Conservation (phyloP, 1,140 invertebrate genomes). For the Drosophila sechellia region DNA sequence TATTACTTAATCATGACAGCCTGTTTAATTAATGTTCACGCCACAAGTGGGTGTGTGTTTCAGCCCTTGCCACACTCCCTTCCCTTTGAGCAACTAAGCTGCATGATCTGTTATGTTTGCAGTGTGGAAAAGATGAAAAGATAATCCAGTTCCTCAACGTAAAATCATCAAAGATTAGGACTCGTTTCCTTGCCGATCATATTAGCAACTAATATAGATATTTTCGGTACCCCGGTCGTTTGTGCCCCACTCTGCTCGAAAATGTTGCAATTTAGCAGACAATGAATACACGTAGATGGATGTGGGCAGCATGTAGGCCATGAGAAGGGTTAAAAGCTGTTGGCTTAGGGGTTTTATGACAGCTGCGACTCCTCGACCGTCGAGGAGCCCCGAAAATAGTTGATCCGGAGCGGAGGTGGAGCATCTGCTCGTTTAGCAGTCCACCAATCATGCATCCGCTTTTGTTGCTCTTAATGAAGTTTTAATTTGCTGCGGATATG, state of each 20-base stretch:
- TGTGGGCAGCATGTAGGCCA: neutral
- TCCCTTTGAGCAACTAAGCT: neutral
- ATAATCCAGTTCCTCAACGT: neutral
- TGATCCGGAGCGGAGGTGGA: neutral
- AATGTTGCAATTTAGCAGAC: neutral
- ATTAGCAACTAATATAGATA: too few relatives aligned
- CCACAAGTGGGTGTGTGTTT: slow-evolving; percentile 13
- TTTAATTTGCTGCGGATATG: slow-evolving; percentile 83
- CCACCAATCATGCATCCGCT: slow-evolving; percentile 57
- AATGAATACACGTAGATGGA: neutral
- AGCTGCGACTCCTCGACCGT: neutral
- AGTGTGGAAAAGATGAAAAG: neutral
- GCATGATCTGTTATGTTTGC: neutral
- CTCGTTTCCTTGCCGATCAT: too few relatives aligned
- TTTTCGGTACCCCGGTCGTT: too few relatives aligned
- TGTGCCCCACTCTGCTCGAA: too few relatives aligned
- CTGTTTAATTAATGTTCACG: slow-evolving; percentile 71
- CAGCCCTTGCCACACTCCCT: neutral
- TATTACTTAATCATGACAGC: slow-evolving; percentile 81
- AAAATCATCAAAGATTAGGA: neutral
- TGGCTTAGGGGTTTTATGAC: neutral
- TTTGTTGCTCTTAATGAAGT: slow-evolving; percentile 74
- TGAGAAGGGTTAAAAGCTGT: neutral
- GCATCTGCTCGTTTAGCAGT: neutral
- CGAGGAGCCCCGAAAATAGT: slow-evolving; percentile 2